Conservation (phyloP, 2,113 vertebrate genomes). For the Salvelinus alpinus region DNA sequence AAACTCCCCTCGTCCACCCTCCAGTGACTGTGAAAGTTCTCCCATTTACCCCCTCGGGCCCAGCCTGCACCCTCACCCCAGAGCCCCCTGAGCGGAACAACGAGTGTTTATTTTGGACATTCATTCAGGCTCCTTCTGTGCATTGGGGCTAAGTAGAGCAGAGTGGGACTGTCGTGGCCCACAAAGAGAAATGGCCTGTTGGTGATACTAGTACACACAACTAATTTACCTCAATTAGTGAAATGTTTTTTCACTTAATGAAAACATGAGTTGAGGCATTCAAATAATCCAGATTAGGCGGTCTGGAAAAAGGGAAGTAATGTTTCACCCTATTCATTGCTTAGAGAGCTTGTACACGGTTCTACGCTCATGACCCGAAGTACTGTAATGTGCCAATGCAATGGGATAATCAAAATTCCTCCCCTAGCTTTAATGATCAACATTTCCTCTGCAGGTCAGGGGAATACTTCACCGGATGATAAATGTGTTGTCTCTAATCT, state of each 20-base stretch:
- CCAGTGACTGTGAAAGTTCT: neutral
- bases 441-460: neutral
- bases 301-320: neutral
- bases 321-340: neutral
- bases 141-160: neutral
- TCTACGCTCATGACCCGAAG: neutral
- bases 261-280: neutral
- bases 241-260: neutral
- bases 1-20: neutral
- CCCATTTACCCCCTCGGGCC: conserved; percentile 2
- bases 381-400: neutral
- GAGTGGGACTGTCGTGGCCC: neutral
- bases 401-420: neutral
- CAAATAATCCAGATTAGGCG: neutral
- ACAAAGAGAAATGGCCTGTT: neutral
- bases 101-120: neutral
- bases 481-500: neutral
- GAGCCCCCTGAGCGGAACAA: neutral
- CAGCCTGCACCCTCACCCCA: neutral
- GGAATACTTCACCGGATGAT: neutral
- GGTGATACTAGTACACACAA: neutral
- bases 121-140: neutral
- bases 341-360: neutral
- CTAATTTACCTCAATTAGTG: neutral
- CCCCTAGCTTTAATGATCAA: neutral